Conservation (phyloP, 2,113 vertebrate species). For the Danionella cerebrum region DNA sequence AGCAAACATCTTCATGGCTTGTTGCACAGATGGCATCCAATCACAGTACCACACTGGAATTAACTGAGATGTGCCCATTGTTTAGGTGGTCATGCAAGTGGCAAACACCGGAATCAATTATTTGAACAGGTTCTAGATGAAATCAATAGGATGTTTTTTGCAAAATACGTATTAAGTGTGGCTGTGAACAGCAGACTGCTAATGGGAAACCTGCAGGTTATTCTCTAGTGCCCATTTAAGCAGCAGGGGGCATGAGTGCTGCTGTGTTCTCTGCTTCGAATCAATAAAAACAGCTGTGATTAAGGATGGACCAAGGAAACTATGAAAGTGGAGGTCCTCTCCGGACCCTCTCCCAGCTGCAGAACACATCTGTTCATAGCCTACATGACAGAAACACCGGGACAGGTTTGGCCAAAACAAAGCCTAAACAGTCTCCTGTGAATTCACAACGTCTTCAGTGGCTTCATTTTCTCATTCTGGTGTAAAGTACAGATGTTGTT, state of each 20-base stretch:
- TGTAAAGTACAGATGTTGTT: constrained; percentile 14
- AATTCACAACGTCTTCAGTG: background rate
- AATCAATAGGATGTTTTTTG: no score
- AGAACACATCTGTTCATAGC: constrained; percentile 16
- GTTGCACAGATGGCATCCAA: no score
- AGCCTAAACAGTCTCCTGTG: background rate
- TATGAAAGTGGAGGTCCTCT: constrained; percentile 10
- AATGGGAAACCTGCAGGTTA: background rate
- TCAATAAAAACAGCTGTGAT: constrained; percentile 28
- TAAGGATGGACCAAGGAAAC: constrained; percentile 11
- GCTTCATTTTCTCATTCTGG: no score
- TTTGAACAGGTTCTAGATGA: no score
- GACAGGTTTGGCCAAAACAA: background rate
- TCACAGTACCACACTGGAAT: no score
- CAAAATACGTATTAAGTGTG: background rate
- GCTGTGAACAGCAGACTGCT: background rate
- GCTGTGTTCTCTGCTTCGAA: constrained; percentile 29
- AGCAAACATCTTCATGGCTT: no score
- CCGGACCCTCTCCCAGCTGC: constrained; percentile 24
- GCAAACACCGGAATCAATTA: no score
- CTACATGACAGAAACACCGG: constrained; percentile 20
- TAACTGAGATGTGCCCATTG: no score
- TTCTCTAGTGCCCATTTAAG: constrained; percentile 16
- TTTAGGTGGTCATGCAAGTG: no score
- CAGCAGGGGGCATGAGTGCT: constrained; percentile 9